Base-by-base conservation (phyloP, 2,797 vertebrate genomes). In the Gallinago stenura region DNA sequence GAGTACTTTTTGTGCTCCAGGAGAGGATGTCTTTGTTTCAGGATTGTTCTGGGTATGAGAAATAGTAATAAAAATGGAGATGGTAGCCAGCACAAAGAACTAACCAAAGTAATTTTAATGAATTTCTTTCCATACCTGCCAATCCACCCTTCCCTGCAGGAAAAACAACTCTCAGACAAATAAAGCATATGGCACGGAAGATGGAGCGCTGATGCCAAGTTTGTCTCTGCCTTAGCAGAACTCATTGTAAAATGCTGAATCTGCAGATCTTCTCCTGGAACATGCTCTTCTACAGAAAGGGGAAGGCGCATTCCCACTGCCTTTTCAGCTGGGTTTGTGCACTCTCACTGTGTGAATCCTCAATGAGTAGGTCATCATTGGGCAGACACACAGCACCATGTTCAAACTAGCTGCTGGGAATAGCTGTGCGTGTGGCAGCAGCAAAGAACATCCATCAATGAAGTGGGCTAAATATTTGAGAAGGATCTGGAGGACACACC, bases 111-210 rank as follows among this genome's bases (percentile, higher is more conserved):
- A 68, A 53, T 80, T 93, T 90, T 92, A 94, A 95, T 92, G 12
- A 89, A 85, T 93, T 96, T 95, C 70, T 90, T 84, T 93, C 71
- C 71, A 18, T 95, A 95, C 89, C 50, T 95, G 90, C 83, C 83
- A 96, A 89, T 85, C 90, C 75, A 91, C 96, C 90, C 86, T 93
- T 21, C 92, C 90, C 87, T 95, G 82, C 81, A 96, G 95, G 90
- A 91, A 93, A 95, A 96, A 50, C 86, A 87, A 3, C 71, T 90
- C 83, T 85, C 57, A 61, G 58, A 82, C 1, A 6, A 93, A 61
- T 77, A 90, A 95, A 94, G 78, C 80, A 87, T 73, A 89, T 96
- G 91, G 88, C 90, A 78, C 10, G 8, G 81, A 89, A 83, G 89
- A 89, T 62, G 39, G 30, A 92, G 54, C 1, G 1, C 33, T 1